phyloP scores from a whole-genome alignment of 2,797 vertebrate genomes.

The Megalops cyprinoides region DNA sequence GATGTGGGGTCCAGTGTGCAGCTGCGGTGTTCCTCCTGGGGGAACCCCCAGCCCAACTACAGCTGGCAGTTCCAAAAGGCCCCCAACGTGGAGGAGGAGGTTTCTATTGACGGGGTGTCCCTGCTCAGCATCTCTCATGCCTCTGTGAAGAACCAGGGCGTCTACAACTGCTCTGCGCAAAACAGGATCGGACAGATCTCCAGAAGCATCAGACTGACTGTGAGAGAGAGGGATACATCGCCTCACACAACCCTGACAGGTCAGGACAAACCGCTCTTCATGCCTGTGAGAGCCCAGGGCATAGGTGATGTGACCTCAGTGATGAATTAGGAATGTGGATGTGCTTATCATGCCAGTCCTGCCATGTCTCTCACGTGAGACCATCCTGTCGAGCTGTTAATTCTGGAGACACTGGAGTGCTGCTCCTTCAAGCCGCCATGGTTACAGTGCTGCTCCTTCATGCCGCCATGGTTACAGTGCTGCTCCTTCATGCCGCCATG shows the following conservation, averaged over 20 bases:
- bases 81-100: constrained; percentile 47
- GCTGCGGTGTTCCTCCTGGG: constrained; percentile 60
- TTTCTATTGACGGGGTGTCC: constrained; percentile 58
- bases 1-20: constrained; percentile 41
- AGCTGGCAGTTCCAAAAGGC: constrained; percentile 54
- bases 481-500: too few species aligned
- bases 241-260: neutral
- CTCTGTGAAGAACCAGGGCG: constrained; percentile 55
- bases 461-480: too few species aligned
- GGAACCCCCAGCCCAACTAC: constrained; percentile 58
- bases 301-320: too few species aligned
- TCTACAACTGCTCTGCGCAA: constrained; percentile 57
- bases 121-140: constrained; percentile 51
- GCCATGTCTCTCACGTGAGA: too few species aligned
- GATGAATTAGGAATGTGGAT: too few species aligned
- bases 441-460: too few species aligned
- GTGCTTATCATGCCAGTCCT: too few species aligned
- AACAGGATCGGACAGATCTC: constrained; percentile 50
- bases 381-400: too few species aligned
- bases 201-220: constrained; percentile 52
- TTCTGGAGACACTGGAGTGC: too few species aligned
- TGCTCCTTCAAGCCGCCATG: too few species aligned
- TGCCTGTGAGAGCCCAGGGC: too few species aligned
- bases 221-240: constrained; percentile 56
- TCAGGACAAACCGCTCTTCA: neutral